These are phyloP conservation scores for Pelochelys cantorii DNA, from an alignment of 2,797 vertebrate species.

Conservation along the genomic window DNA sequence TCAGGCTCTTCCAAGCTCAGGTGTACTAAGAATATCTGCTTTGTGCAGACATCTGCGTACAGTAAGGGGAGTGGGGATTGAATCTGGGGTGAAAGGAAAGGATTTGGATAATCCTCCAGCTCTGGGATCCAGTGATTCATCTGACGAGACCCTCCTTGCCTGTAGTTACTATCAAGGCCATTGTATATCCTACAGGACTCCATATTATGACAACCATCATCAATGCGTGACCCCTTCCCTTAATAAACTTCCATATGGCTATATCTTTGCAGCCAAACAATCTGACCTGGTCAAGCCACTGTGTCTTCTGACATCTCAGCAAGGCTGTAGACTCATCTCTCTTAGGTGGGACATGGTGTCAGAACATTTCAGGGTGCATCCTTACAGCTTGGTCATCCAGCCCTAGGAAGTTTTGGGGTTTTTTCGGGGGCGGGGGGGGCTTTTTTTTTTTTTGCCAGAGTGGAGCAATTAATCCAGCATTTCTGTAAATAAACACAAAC, in stretches of 20 bases:
- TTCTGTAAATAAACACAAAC: neutral
- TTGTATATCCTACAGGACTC: neutral
- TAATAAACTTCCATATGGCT: fast-evolving
- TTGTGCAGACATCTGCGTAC: neutral
- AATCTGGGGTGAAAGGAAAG: neutral
- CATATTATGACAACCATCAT: neutral
- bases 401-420: neutral
- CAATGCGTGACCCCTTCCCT: neutral
- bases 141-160: neutral
- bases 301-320: neutral
- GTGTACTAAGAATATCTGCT: neutral
- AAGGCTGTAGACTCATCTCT: neutral
- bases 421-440: too few relatives aligned
- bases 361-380: neutral
- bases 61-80: neutral
- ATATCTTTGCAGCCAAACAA: neutral
- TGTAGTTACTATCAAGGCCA: neutral
- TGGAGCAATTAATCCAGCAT: neutral
- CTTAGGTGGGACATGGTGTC: neutral
- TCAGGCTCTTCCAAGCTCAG: neutral
- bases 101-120: neutral
- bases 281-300: neutral
- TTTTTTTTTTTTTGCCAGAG: neutral
- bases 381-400: neutral
- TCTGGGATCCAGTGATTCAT: neutral